A percentile compares a stretch with the other conserved stretches of the same genome.
Conservation (phyloP, 2,113 vertebrate species). For the mouse (Mus musculus) region GRCm39 chr10:96301001-96301500, state of each 20-base stretch:
- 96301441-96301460: constrained; percentile 7
- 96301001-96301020: neutral
- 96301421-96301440: neutral
- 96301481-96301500: neutral
- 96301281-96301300: neutral
- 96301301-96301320: neutral
- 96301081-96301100: neutral
- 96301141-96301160: neutral
- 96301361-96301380: neutral
- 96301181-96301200: neutral
- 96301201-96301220: neutral
- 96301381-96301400: neutral
- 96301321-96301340: constrained; percentile 38
- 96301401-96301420: neutral
- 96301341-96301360: neutral
- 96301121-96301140: neutral
- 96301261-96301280: neutral
- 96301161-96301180: neutral
- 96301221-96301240: neutral
- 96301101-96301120: neutral
- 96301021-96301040: neutral
- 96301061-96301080: neutral
- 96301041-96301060: neutral
- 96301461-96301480: neutral
- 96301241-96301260: neutral